A percentile compares a stretch with the other conserved stretches of the same genome.
phyloP scores from a whole-genome alignment of 2,888 invertebrate genomes.

The Lycophotia porphyrea region DNA sequence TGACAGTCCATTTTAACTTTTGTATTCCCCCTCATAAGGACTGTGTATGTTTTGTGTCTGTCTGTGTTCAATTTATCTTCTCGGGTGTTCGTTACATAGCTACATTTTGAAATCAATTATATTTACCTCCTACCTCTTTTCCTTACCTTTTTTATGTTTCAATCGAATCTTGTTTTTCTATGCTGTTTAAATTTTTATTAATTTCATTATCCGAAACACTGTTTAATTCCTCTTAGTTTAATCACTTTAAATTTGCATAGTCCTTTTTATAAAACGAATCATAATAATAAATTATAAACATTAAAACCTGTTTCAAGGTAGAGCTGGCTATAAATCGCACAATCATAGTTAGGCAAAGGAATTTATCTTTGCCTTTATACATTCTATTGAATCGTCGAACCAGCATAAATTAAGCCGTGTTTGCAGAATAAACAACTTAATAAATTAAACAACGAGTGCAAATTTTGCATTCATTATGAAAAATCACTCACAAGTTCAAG shows the following conservation, averaged over 20 bases:
- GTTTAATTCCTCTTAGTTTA: not conserved
- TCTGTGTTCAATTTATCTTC: not conserved
- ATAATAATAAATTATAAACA: constrained; percentile 21
- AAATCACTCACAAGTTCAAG: constrained; percentile 46
- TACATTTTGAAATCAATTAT: not conserved
- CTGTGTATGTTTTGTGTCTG: constrained; percentile 1
- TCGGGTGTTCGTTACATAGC: no score
- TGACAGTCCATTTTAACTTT: not conserved
- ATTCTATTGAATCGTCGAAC: constrained; percentile 36
- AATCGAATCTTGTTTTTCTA: not conserved
- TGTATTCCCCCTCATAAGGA: constrained; percentile 12
- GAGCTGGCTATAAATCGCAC: constrained; percentile 11
- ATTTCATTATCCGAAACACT: not conserved
- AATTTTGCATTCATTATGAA: constrained; percentile 48
- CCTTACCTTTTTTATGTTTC: not conserved
- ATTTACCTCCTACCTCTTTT: not conserved
- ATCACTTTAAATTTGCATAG: not conserved
- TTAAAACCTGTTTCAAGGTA: constrained; percentile 18
- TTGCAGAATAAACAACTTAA: constrained; percentile 52
- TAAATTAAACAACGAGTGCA: constrained; percentile 36
- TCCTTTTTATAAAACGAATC: not conserved
- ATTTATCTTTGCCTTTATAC: constrained; percentile 43
- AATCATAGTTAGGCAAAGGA: constrained; percentile 29
- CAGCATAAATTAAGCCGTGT: constrained; percentile 54
- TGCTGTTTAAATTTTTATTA: not conserved